Evolutionary conservation across 35 echinoderm and acorn worm species (phyloP).

Genomic region (Strongylocentrotus purpuratus): DNA sequence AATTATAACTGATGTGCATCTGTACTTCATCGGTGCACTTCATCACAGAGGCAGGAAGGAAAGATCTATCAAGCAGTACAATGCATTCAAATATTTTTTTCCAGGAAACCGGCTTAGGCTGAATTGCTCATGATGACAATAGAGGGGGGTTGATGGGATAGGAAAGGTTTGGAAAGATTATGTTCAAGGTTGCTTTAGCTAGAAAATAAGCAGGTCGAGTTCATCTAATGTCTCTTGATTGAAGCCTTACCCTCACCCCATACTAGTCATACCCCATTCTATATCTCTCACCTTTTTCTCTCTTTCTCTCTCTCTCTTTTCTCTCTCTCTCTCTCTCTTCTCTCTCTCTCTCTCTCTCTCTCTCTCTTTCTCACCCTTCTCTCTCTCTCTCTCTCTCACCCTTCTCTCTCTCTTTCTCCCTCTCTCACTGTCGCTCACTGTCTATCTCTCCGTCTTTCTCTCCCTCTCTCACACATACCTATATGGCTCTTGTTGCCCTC

Average conservation of each 20-base stretch:
- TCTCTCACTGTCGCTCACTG: too few relatives aligned
- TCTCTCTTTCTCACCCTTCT: too few relatives aligned
- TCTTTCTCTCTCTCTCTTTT: too few relatives aligned
- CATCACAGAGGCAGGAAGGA: background rate
- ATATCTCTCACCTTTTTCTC: too few relatives aligned
- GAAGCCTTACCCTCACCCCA: background rate
- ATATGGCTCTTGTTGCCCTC: too few relatives aligned
- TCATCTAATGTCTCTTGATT: background rate
- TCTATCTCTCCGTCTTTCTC: too few relatives aligned
- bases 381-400: too few relatives aligned
- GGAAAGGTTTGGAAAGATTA: background rate
- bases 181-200: background rate
- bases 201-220: background rate
- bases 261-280: too few relatives aligned
- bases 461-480: too few relatives aligned
- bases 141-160: background rate
- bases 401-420: too few relatives aligned
- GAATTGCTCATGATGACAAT: background rate
- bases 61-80: background rate
- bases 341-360: too few relatives aligned
- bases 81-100: background rate
- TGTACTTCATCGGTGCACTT: background rate
- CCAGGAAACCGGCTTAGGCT: background rate
- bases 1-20: background rate
- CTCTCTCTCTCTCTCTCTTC: too few relatives aligned